phyloP scores from a whole-genome alignment of 2,888 invertebrate species.

The Erebia palarica region DNA sequence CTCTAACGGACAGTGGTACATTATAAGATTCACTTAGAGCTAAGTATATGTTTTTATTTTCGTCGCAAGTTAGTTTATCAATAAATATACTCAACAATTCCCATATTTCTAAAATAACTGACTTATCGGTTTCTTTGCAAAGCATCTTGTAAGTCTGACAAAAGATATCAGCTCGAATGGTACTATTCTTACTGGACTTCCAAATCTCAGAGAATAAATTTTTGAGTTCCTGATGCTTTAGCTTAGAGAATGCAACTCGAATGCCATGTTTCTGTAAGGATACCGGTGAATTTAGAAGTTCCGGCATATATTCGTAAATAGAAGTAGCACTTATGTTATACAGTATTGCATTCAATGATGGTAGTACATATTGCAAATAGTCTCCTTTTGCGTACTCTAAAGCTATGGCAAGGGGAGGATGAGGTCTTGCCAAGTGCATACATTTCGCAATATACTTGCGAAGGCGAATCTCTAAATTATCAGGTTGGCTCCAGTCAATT shows the following conservation, averaged over 20 bases:
- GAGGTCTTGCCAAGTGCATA: constrained; percentile 61
- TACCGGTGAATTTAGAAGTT: constrained; percentile 56
- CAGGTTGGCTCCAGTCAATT: constrained; percentile 58
- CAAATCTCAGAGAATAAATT: constrained; percentile 54
- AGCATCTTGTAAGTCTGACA: constrained; percentile 54
- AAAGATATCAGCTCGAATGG: constrained; percentile 59
- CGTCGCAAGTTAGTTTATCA: constrained; percentile 55
- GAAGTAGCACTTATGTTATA: constrained; percentile 51
- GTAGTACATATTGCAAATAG: constrained; percentile 61
- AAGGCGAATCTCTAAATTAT: constrained; percentile 51
- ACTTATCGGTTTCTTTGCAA: constrained; percentile 51
- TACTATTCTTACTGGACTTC: constrained; percentile 58
- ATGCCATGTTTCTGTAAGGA: constrained; percentile 67
- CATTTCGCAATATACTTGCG: constrained; percentile 59
- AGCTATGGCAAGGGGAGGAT: constrained; percentile 50
- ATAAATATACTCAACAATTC: constrained; percentile 56
- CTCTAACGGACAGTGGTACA: constrained; percentile 52
- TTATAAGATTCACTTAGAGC: constrained; percentile 46
- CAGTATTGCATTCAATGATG: constrained; percentile 59
- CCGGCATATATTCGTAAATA: constrained; percentile 47
- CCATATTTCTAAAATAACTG: constrained; percentile 51
- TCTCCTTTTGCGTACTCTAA: constrained; percentile 65
- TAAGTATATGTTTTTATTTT: constrained; percentile 59
- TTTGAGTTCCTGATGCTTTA: constrained; percentile 51
- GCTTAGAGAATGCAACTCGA: constrained; percentile 54